Base-by-base conservation (phyloP, 2,113 vertebrate genomes). In the Apeltes quadracus region DNA sequence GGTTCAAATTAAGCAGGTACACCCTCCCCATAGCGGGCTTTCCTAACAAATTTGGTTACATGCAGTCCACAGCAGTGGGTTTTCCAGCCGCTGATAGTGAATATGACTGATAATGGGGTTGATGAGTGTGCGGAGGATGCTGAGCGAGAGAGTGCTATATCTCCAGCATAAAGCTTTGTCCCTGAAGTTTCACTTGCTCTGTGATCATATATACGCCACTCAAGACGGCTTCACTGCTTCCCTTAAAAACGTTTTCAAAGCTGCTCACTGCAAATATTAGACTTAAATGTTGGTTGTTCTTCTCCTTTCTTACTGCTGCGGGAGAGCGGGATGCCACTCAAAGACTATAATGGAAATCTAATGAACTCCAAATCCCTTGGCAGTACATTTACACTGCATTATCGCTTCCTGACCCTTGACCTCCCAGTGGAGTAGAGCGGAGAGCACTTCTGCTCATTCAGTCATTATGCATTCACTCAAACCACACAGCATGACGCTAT, bases 311-410 rank as follows among this genome's bases (percentile, higher is more conserved):
- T 79, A 32, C 83, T 32, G 56, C 75, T 78, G 75, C 75, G 82
- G 61, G 38, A 72, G 57, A 72, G 75, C 88, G 71, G 88, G 86
- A 83, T 89, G 88, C 87, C 91, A 91, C 82, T 89, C 85, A 89
- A 74, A 76, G 72, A 51, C 62, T 82, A 69, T 90, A 88, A 91
- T 91, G 88, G 83, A 87, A 72, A 75, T 86, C 77, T 92, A 91
- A 91, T 90, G 84, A 92, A 89, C 84, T 88, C 81, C 72, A 76
- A 90, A 81, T 86, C 85, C 87, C 84, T 80, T 55, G 86, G 61
- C 79, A 74, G 62, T 86, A 80, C 84, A 89, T 88, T 88, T 83
- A 84, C 82, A 84, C 88, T 84, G 85, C 90, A 89, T 92, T 89
- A 92, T 85, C 69, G 46, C 80, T 76, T 76, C 73, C 76, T 88